Base-by-base conservation (phyloP, 2,113 vertebrate species). In the Uropsilus gracilis region DNA sequence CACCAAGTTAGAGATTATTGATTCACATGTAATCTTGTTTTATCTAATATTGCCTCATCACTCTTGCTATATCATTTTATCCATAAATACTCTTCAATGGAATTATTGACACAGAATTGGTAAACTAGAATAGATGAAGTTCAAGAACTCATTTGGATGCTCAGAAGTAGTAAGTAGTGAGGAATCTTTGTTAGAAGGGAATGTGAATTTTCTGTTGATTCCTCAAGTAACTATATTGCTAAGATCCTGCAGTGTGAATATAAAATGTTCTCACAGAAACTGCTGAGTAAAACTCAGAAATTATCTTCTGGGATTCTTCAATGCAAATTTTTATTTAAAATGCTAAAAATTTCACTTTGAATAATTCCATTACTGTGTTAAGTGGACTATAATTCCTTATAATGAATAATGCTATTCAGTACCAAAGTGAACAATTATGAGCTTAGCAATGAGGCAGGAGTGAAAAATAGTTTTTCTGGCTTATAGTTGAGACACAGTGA, bases 291-390 rank as follows among this genome's bases (percentile, higher is more conserved):
- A 63, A 44, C 46, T 32, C 66, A 57, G 16, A 66, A 61, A 77
- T 42, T 46, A 24, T 48, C 46, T 85, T 95, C 55, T 87, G 32
- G 80, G 17, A 81, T 13, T 88, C 63, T 90, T 85, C 32, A 78
- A 0, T 61, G 32, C 28, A 69, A 14, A 18, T 90, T 86, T 86
- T 90, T 82, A 75, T 89, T 96, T 85, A 37, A 80, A 48, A 73
- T 80, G 20, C 18, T 85, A 75, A 37, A 48, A 44, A 20, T 88
- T 80, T 76, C 88, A n/a, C n/a, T 59, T 91, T 89, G 28, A n/a
- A 16, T 86, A 55, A 76, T 88, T 37, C 53, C 37, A 71, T 75
- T 64, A 63, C 20, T 93, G 26, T 66, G 26, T 42, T 89, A 76
- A 61, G 3, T 93, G 48, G 63, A 72, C 18, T 82, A 26, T 3